Evolutionary conservation across 2,797 vertebrate genomes (phyloP).

Genomic region (Distichodus sexfasciatus): DNA sequence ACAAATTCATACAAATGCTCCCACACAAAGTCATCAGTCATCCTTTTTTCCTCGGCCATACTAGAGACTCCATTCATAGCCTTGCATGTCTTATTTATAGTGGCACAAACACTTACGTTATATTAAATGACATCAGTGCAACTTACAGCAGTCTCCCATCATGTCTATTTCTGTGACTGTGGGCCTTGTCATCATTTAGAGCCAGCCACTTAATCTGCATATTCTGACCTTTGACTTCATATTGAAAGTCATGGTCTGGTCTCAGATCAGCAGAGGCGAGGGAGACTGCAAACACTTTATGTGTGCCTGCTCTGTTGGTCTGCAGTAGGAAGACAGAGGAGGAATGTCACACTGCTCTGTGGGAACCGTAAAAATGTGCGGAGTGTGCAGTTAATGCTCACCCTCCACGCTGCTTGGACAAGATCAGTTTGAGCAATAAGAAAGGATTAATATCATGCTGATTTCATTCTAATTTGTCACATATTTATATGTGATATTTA

Average conservation of each 20-base stretch:
- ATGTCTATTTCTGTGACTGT: neutral
- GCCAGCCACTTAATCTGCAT: neutral
- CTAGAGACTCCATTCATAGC: neutral
- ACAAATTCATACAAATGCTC: neutral
- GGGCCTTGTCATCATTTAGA: neutral
- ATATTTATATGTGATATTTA: too few relatives aligned
- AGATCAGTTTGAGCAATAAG: too few relatives aligned
- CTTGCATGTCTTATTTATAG: too few relatives aligned
- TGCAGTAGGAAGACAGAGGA: conserved; percentile 14
- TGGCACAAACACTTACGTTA: too few relatives aligned
- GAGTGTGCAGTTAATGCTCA: conserved; percentile 1
- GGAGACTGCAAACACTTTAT: neutral
- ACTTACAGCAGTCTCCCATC: neutral
- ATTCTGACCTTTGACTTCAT: conserved; percentile 2
- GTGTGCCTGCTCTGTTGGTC: conserved; percentile 5
- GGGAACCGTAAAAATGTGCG: conserved; percentile 36
- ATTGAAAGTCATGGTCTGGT: neutral
- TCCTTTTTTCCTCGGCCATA: neutral
- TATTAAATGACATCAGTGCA: too few relatives aligned
- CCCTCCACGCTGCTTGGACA: conserved; percentile 18
- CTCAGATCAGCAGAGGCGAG: neutral
- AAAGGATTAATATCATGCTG: neutral
- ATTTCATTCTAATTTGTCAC: too few relatives aligned
- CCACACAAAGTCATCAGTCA: conserved; percentile 1
- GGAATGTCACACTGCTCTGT: conserved; percentile 35